Evolutionary conservation across 2,888 invertebrate genomes (phyloP).

Genomic region (Eilema sororculum): DNA sequence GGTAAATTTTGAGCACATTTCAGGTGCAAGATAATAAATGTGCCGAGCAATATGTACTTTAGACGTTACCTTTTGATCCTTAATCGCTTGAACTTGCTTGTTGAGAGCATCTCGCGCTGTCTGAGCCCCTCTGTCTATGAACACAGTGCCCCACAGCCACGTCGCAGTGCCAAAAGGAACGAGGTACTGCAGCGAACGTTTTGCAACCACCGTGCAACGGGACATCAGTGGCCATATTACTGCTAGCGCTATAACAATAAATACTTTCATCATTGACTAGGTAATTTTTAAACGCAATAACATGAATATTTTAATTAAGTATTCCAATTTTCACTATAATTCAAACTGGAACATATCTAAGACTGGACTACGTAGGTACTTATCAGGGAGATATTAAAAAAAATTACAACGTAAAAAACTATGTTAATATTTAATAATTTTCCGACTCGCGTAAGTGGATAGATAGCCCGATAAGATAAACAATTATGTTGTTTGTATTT

Average conservation of each 20-base stretch:
- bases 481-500: neutral
- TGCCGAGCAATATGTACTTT: too few species aligned
- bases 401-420: neutral
- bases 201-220: slow-evolving; percentile 93
- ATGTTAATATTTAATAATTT: too few species aligned
- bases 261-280: slow-evolving; percentile 8
- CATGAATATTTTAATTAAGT: neutral
- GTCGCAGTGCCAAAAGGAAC: slow-evolving; percentile 94
- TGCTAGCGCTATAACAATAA: slow-evolving; percentile 87
- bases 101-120: slow-evolving; percentile 92
- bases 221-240: slow-evolving; percentile 94
- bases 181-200: slow-evolving; percentile 93
- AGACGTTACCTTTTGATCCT: slow-evolving; percentile 86
- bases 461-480: neutral
- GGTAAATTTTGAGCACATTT: too few species aligned
- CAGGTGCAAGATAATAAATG: too few species aligned
- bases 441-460: neutral
- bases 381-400: too few species aligned
- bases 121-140: slow-evolving; percentile 92
- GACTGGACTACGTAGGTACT: neutral
- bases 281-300: too few species aligned
- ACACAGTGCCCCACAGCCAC: slow-evolving; percentile 96
- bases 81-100: slow-evolving; percentile 90
- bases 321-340: neutral
- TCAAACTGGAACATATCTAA: neutral